phyloP scores from a whole-genome alignment of 2,113 vertebrate genomes.

The Laticauda laticaudata region DNA sequence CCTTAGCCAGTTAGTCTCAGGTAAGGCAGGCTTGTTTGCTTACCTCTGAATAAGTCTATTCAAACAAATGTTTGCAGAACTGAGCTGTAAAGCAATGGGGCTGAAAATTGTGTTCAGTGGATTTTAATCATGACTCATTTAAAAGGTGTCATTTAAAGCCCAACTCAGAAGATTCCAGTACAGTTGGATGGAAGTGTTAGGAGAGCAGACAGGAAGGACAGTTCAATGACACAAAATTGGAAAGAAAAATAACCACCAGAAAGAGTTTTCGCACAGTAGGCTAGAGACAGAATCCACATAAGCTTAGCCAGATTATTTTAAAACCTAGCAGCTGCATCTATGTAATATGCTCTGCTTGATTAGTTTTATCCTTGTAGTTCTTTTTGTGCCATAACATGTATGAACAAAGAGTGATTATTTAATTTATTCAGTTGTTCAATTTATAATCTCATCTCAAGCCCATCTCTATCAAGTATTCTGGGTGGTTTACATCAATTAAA shows the following conservation, averaged over 20 bases:
- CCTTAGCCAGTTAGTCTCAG: neutral
- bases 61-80: neutral
- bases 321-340: neutral
- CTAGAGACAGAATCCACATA: neutral
- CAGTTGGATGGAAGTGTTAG: neutral
- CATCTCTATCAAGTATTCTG: neutral
- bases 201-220: neutral
- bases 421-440: neutral
- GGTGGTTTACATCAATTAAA: neutral
- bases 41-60: neutral
- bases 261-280: neutral
- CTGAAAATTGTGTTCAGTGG: neutral
- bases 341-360: neutral
- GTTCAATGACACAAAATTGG: neutral
- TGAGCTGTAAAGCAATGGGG: neutral
- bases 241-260: neutral
- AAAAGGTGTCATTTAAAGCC: neutral
- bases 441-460: neutral
- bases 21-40: neutral
- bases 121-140: neutral
- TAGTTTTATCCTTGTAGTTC: neutral
- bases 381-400: neutral
- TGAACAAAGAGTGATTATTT: neutral
- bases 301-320: neutral
- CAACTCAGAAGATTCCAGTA: neutral